Conservation (phyloP, 2,888 invertebrate species). For the Caenorhabditis sp. region DNA sequence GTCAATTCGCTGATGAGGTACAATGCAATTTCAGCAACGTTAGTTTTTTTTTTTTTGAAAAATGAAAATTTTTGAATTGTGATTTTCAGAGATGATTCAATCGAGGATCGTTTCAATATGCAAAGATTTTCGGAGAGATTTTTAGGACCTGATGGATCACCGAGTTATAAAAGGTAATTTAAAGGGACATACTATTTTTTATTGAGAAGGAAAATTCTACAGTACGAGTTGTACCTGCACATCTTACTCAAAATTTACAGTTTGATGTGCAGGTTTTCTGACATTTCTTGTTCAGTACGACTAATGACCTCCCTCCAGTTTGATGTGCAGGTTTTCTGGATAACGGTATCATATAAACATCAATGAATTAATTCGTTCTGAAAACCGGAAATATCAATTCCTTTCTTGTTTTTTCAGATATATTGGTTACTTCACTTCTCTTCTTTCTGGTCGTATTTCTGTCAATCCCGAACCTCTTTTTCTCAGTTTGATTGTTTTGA, state of each 20-base stretch:
- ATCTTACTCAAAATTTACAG: too few species aligned
- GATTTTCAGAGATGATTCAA: conserved; percentile 75
- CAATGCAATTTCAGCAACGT: conserved; percentile 85
- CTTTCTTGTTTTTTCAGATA: conserved; percentile 77
- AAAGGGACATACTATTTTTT: too few species aligned
- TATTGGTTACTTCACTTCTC: conserved; percentile 88
- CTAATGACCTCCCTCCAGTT: too few species aligned
- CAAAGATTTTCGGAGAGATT: conserved; percentile 86
- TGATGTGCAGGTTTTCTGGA: too few species aligned
- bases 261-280: too few species aligned
- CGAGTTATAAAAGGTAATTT: conserved; percentile 46
- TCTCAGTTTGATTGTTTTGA: conserved; percentile 77
- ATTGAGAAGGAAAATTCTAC: too few species aligned
- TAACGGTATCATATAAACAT: background rate
- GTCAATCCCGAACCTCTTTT: conserved; percentile 87
- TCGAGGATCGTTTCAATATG: conserved; percentile 91
- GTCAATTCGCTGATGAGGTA: conserved; percentile 93
- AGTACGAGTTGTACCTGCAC: too few species aligned
- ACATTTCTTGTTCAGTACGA: too few species aligned
- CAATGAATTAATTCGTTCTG: conserved; percentile 10
- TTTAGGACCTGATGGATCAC: conserved; percentile 74
- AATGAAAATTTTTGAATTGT: background rate
- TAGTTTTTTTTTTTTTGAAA: conserved; percentile 11
- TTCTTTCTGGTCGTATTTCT: conserved; percentile 86
- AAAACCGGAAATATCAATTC: background rate